Evolutionary conservation across 2,888 invertebrate genomes (phyloP).

Genomic region (Tethea ocularis): DNA sequence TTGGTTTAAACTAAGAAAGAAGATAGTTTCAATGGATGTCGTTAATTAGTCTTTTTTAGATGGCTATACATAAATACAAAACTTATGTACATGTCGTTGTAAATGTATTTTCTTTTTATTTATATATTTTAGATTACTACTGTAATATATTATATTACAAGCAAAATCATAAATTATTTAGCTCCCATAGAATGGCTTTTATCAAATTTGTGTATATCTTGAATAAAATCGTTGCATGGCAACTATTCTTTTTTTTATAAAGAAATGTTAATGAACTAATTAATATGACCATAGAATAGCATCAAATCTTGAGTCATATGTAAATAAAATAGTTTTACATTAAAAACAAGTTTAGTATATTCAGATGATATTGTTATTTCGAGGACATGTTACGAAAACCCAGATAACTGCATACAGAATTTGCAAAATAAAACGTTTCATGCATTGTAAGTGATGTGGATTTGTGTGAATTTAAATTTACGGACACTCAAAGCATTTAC

Average conservation of each 20-base stretch:
- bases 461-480: slow-evolving; percentile 10
- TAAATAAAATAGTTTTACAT: background rate
- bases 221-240: background rate
- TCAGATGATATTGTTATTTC: background rate
- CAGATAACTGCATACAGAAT: background rate
- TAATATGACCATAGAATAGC: background rate
- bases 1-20: background rate
- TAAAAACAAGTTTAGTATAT: background rate
- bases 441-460: background rate
- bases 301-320: background rate
- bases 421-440: background rate
- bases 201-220: no score
- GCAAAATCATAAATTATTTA: no score
- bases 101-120: background rate
- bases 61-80: background rate
- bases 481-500: slow-evolving; percentile 40
- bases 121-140: background rate
- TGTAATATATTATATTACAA: no score
- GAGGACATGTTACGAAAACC: background rate
- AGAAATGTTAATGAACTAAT: background rate
- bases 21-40: background rate
- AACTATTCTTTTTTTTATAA: background rate
- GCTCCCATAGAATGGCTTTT: no score
- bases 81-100: background rate
- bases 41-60: background rate